Evolutionary conservation across 2,888 invertebrate species (phyloP).

Genomic region (Lepidonotus clava): DNA sequence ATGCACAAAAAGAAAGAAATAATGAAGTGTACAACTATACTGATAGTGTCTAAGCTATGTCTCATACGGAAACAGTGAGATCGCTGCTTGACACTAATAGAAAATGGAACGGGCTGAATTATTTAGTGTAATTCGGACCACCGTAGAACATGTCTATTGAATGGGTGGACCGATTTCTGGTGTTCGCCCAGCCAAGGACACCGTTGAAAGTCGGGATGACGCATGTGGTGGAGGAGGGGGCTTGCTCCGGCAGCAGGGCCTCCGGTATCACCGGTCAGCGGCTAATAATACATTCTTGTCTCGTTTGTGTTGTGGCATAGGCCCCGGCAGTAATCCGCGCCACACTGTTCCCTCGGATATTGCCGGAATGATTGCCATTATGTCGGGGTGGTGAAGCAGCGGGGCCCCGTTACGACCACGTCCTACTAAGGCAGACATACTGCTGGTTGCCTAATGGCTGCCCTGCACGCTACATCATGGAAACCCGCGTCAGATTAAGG

Average conservation of each 20-base stretch:
- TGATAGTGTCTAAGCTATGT: no score
- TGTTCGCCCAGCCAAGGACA: background rate
- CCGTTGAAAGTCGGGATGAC: background rate
- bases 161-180: background rate
- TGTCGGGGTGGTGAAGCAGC: background rate
- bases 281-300: conserved; percentile 4
- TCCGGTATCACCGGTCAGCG: background rate
- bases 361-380: conserved; percentile 1
- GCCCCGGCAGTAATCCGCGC: background rate
- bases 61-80: no score
- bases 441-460: background rate
- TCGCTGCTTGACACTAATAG: conserved; percentile 2
- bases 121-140: background rate
- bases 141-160: background rate
- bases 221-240: background rate
- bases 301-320: background rate
- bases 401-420: background rate
- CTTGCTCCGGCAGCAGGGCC: background rate
- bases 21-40: no score
- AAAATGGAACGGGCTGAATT: background rate
- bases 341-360: background rate
- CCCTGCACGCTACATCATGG: conserved; percentile 29
- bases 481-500: no score
- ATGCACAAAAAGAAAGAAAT: no score
- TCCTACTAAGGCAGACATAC: conserved; percentile 11